phyloP scores from a whole-genome alignment of 2,797 vertebrate genomes.

The Aplochiton taeniatus region DNA sequence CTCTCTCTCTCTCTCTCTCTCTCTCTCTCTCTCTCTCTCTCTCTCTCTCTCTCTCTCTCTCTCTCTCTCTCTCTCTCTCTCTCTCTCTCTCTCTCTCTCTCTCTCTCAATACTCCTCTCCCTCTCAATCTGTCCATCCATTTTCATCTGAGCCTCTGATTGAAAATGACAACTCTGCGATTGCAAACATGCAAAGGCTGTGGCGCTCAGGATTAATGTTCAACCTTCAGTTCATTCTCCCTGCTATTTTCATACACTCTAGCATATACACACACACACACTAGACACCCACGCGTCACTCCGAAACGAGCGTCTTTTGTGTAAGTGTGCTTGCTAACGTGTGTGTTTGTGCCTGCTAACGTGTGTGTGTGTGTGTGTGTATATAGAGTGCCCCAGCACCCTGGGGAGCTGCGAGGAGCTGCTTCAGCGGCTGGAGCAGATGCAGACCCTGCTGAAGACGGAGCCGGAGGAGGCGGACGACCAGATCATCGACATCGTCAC shows the following conservation, averaged over 20 bases:
- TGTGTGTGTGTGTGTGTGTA: constrained; percentile 8
- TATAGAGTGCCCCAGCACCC: constrained; percentile 87
- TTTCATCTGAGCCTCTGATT: no score
- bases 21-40: constrained; percentile 11
- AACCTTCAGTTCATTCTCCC: no score
- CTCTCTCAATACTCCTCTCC: not conserved
- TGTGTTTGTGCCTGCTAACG: no score
- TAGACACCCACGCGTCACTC: no score
- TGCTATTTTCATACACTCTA: no score
- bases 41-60: not conserved
- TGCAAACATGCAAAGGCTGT: no score
- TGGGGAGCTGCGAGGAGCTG: constrained; percentile 84
- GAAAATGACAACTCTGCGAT: no score
- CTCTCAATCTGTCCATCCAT: not conserved
- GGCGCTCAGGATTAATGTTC: no score
- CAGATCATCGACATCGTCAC: constrained; percentile 89
- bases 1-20: no score
- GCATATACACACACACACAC: no score
- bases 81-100: not conserved
- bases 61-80: constrained; percentile 6
- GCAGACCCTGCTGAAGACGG: constrained; percentile 90
- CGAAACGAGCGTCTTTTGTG: no score
- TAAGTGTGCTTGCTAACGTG: not conserved
- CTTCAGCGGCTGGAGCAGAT: constrained; percentile 89
- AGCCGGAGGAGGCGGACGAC: constrained; percentile 83